Conservation (phyloP, 2,797 vertebrate genomes). For the Pseudotriccus pelzelni region DNA sequence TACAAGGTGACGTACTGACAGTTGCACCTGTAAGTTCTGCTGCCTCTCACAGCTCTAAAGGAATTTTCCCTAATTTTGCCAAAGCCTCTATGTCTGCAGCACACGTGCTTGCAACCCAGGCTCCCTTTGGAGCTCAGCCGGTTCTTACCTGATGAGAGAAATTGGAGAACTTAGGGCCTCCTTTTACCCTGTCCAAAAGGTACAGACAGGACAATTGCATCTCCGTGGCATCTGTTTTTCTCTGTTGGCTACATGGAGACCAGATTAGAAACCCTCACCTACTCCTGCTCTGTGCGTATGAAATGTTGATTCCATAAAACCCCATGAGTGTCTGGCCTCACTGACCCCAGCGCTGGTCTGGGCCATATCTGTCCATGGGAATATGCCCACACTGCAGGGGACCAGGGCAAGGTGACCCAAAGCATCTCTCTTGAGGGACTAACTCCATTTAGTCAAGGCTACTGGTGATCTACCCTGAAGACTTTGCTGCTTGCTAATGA, state of each 20-base stretch:
- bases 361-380: background rate
- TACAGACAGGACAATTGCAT: background rate
- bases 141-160: background rate
- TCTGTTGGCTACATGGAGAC: background rate
- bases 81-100: background rate
- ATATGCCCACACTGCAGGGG: background rate
- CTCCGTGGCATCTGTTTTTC: background rate
- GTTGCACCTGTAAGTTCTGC: background rate
- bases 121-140: background rate
- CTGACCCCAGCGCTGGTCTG: background rate
- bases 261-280: background rate
- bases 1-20: background rate
- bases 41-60: background rate
- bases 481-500: background rate
- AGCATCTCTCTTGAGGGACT: background rate
- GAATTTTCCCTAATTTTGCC: background rate
- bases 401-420: rapidly evolving
- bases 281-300: background rate
- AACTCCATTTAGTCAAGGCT: background rate
- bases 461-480: background rate
- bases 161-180: background rate
- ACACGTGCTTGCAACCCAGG: background rate
- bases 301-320: background rate
- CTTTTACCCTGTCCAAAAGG: background rate
- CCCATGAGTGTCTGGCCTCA: background rate